phyloP scores from a whole-genome alignment of 2,888 invertebrate species.

The Heteromurus nitidus region DNA sequence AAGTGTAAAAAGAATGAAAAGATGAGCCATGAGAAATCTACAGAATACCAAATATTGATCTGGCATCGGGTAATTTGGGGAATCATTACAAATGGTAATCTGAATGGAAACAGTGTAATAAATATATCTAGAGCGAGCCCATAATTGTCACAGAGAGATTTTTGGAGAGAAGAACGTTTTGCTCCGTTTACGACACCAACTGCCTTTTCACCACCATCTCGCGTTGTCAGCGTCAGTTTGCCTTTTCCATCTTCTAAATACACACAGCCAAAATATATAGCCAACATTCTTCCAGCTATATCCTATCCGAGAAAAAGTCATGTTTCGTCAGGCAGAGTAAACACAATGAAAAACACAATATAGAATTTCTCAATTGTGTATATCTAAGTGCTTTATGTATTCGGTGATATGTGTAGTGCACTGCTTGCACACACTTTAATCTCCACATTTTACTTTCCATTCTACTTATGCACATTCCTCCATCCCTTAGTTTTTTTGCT shows the following conservation, averaged over 20 bases:
- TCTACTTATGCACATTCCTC: conserved; percentile 24
- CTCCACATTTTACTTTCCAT: background rate
- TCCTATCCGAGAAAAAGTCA: background rate
- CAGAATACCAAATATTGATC: conserved; percentile 3
- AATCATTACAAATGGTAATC: conserved; percentile 24
- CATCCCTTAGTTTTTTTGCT: conserved; percentile 25
- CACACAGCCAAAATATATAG: background rate
- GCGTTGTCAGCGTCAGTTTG: background rate
- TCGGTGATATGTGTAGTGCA: too few relatives aligned
- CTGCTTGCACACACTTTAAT: too few relatives aligned
- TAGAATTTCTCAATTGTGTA: too few relatives aligned
- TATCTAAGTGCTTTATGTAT: too few relatives aligned
- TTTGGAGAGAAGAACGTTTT: conserved; percentile 42
- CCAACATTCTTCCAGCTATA: conserved; percentile 10
- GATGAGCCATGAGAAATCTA: conserved; percentile 19
- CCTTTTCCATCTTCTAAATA: background rate
- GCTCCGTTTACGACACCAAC: conserved; percentile 47
- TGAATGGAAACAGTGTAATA: conserved; percentile 14
- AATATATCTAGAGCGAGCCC: conserved; percentile 16
- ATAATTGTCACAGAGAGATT: conserved; percentile 51
- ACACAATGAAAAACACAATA: too few relatives aligned
- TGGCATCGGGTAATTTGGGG: background rate
- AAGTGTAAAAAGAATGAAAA: background rate
- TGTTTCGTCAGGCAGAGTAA: too few relatives aligned
- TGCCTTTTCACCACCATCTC: background rate